Percentiles rank a stretch among this genome's conserved stretches.
Evolutionary conservation across 2,888 invertebrate species (phyloP).

Genomic region (Polymixis flavicincta): DNA sequence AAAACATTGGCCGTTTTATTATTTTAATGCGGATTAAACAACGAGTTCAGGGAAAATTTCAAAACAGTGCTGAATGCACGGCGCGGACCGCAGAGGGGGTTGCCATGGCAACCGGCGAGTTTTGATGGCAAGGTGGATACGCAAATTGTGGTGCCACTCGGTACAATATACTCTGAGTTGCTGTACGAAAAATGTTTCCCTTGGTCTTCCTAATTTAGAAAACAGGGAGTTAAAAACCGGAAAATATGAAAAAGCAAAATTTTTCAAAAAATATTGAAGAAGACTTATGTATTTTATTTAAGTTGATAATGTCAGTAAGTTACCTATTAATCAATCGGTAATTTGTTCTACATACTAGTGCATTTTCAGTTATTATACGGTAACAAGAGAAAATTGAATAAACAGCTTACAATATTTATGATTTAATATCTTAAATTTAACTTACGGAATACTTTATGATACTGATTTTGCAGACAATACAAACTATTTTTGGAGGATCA

Average conservation of each 20-base stretch:
- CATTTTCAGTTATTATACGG: background rate
- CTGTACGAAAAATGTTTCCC: constrained; percentile 38
- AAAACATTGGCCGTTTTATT: constrained; percentile 82
- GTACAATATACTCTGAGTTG: constrained; percentile 70
- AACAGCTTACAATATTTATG: too few relatives aligned
- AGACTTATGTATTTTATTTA: background rate
- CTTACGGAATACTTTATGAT: background rate
- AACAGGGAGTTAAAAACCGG: background rate
- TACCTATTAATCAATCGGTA: too few relatives aligned
- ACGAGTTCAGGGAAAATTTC: constrained; percentile 81
- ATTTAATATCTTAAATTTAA: background rate
- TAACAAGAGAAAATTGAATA: background rate
- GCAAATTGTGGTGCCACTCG: constrained; percentile 79
- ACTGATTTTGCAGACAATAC: background rate
- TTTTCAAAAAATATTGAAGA: too few relatives aligned
- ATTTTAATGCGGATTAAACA: constrained; percentile 86
- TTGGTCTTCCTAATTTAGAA: constrained; percentile 7
- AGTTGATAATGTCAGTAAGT: background rate
- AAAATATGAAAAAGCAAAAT: background rate
- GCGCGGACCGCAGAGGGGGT: constrained; percentile 84
- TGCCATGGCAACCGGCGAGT: constrained; percentile 85
- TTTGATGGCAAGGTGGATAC: constrained; percentile 83
- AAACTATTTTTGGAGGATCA: background rate
- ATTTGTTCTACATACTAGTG: background rate
- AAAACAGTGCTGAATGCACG: constrained; percentile 83